Base-by-base conservation (phyloP, 2,113 vertebrate species). In the Trematocara marginatum region DNA sequence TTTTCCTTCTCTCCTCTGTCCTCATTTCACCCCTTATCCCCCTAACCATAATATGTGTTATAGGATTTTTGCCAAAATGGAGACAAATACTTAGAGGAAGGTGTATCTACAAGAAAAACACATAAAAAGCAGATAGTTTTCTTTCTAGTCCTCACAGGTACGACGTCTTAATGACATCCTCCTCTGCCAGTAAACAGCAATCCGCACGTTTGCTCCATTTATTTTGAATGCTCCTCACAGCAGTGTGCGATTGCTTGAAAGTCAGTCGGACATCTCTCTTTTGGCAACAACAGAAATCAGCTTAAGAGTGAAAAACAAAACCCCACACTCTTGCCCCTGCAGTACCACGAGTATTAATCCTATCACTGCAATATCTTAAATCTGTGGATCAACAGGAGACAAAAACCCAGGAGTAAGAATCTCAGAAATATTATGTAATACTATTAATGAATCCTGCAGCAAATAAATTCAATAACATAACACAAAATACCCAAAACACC, bases 321-420 rank as follows among this genome's bases (percentile, higher is more conserved):
- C 52, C 97, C 97, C 97, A 97, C 96, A 81, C 95, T 88, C 91
- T 97, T 96, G 13, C 97, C 97, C 93, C 34, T 12, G 96, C 94
- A 1, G 97, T 96, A 87, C 87, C 94, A 96, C 4, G 1, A 18
- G 96, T 97, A 20, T 98, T 94, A 69, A 97, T 97, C 45, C 96
- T 97, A 38, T 20, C 59, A 64, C 6, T 64, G 59, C 59, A 64
- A 64, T 97, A 57, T 97, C 97, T 91, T 97, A 96, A 2, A 95
- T 96, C 97, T 97, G 71, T 56, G 45, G 16, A 31, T 47, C 20
- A 3, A n/a, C 42, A 31, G 71, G 10, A 51, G 16, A 51, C 71
- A n/a, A 26, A 51, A 16, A 54, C 15, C 42, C 66, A 29, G 10
- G 47, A 38, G 47, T 76, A 10, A 8, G 31, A 89, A 45, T 59